These are phyloP conservation scores for Pimephales promelas DNA, from an alignment of 2,113 vertebrate species.

Conservation along the genomic window DNA sequence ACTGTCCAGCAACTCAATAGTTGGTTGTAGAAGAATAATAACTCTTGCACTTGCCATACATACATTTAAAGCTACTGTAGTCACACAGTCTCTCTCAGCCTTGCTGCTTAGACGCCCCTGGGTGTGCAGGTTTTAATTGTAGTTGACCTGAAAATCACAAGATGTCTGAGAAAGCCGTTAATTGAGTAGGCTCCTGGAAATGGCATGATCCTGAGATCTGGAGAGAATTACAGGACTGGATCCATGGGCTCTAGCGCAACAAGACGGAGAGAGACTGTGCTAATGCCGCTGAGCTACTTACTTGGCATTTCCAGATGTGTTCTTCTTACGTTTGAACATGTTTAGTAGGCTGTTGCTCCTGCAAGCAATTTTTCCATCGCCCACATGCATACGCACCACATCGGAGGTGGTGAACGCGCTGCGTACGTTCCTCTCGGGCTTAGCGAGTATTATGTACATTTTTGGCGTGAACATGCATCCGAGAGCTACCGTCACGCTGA, in stretches of 20 bases:
- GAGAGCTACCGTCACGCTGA: conserved; percentile 95
- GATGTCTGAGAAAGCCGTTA: conserved; percentile 61
- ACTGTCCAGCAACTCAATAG: neutral
- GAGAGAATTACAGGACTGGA: conserved; percentile 51
- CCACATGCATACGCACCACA: conserved; percentile 97
- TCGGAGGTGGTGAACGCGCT: conserved; percentile 98
- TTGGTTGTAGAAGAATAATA: neutral
- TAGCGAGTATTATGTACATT: conserved; percentile 98
- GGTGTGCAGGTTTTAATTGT: conserved; percentile 70
- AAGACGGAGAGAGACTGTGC: conserved; percentile 61
- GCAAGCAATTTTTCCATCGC: conserved; percentile 92
- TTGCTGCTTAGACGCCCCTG: conserved; percentile 61
- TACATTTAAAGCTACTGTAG: conserved; percentile 30
- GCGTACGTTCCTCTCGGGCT: conserved; percentile 94
- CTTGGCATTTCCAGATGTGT: conserved; percentile 86
- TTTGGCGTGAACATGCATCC: conserved; percentile 99
- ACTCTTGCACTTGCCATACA: conserved; percentile 29
- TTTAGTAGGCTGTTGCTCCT: conserved; percentile 93
- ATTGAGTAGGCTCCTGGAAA: conserved; percentile 71
- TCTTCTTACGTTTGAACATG: conserved; percentile 98
- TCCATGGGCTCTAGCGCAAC: conserved; percentile 67
- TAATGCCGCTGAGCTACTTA: conserved; percentile 68
- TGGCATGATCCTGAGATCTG: conserved; percentile 65
- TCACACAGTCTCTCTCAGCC: conserved; percentile 43
- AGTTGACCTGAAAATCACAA: conserved; percentile 59